These are phyloP conservation scores for Thysanoteuthis rhombus DNA, from an alignment of 2,888 invertebrate genomes.

Conservation along the genomic window DNA sequence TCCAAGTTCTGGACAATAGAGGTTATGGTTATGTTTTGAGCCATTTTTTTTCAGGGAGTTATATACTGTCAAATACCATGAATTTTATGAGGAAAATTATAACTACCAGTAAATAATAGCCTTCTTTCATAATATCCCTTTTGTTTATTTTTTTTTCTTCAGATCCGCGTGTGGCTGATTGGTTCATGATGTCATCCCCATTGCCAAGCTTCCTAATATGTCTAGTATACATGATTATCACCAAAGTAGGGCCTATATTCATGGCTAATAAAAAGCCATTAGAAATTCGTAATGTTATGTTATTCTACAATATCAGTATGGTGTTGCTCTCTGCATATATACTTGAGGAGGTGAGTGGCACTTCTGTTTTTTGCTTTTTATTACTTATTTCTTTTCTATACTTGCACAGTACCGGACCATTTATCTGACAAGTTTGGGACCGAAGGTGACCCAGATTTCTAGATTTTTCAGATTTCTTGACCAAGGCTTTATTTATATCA, in stretches of 20 bases:
- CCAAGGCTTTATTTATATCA: no score
- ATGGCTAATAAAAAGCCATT: slow-evolving; percentile 92
- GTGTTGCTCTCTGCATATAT: slow-evolving; percentile 90
- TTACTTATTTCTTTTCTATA: no score
- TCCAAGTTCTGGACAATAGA: no score
- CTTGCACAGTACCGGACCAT: no score
- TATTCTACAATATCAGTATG: slow-evolving; percentile 89
- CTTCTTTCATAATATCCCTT: not conserved
- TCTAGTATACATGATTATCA: slow-evolving; percentile 83
- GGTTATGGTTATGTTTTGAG: no score
- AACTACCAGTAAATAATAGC: no score
- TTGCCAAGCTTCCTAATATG: slow-evolving; percentile 86
- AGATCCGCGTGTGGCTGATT: slow-evolving; percentile 88
- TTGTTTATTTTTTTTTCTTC: slow-evolving; percentile 34
- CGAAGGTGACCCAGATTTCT: no score
- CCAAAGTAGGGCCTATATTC: slow-evolving; percentile 79
- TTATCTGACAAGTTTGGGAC: no score
- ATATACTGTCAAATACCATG: no score
- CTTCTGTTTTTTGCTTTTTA: not conserved
- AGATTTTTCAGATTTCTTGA: no score
- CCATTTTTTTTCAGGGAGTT: no score
- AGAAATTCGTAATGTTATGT: slow-evolving; percentile 81
- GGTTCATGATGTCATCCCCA: slow-evolving; percentile 90
- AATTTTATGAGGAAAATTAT: no score
- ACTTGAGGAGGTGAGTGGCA: slow-evolving; percentile 84